phyloP scores from a whole-genome alignment of 2,797 vertebrate species.

The Tapera naevia region DNA sequence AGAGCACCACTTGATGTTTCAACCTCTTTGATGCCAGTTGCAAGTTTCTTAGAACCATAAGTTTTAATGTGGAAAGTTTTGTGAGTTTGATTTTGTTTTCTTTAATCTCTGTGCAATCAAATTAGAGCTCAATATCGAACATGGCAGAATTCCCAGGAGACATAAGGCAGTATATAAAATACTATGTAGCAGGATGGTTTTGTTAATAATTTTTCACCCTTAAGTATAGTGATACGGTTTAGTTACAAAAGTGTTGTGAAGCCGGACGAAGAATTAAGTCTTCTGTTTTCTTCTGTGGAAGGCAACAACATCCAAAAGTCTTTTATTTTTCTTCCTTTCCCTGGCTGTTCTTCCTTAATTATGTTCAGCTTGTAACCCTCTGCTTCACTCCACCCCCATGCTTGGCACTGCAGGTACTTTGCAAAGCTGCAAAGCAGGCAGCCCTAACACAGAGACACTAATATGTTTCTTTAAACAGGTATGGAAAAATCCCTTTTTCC shows the following conservation, averaged over 20 bases:
- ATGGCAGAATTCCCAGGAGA: not conserved
- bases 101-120: not conserved
- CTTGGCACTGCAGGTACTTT: not conserved
- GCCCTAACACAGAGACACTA: not conserved
- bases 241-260: not conserved
- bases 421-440: not conserved
- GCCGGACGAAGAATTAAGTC: not conserved
- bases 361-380: not conserved
- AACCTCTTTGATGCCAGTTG: not conserved
- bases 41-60: not conserved
- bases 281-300: not conserved
- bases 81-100: not conserved
- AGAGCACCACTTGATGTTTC: not conserved
- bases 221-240: not conserved
- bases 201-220: not conserved
- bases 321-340: not conserved
- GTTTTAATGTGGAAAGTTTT: not conserved
- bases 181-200: not conserved
- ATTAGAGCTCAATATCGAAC: not conserved
- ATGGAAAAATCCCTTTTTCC: not conserved
- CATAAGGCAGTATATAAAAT: not conserved
- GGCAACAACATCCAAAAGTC: not conserved
- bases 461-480: not conserved
- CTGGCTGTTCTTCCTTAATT: not conserved
- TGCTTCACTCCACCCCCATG: not conserved